Percentiles rank a stretch among this genome's conserved stretches.
These are phyloP conservation scores for Helicoverpa armigera DNA, from an alignment of 1,140 invertebrate species.

Conservation along the genomic window DNA sequence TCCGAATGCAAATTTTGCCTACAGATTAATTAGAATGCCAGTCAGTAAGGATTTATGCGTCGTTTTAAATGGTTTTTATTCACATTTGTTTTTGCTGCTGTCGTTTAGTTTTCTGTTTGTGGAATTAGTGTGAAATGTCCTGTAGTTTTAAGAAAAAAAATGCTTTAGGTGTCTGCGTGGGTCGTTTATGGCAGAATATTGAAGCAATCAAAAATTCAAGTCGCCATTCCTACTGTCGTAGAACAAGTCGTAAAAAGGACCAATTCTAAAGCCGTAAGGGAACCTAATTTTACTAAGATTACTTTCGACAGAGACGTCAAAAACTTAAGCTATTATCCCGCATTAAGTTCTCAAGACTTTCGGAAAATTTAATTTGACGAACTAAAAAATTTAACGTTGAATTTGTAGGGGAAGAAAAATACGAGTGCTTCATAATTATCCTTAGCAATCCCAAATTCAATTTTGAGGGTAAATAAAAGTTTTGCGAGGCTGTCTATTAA, in stretches of 20 bases:
- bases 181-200: no score
- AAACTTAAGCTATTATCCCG: slow-evolving; percentile 28
- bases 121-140: no score
- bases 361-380: not conserved
- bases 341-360: not conserved
- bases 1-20: slow-evolving; percentile 33
- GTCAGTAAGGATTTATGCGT: slow-evolving; percentile 5
- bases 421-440: slow-evolving; percentile 15
- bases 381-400: slow-evolving; percentile 9
- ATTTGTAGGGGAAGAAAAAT: slow-evolving; percentile 16
- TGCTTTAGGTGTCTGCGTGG: no score
- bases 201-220: no score
- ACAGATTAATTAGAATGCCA: slow-evolving; percentile 16
- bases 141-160: no score
- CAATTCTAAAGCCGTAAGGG: not conserved
- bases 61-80: slow-evolving; percentile 18
- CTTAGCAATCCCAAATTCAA: slow-evolving; percentile 12
- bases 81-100: not conserved
- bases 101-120: not conserved
- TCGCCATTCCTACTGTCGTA: not conserved
- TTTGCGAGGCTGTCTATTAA: not conserved
- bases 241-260: not conserved
- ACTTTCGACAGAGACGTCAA: slow-evolving; percentile 21
- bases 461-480: slow-evolving; percentile 35
- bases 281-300: slow-evolving; percentile 7